These are phyloP conservation scores for Caenorhabditis sinica DNA, from an alignment of 2,888 invertebrate species.

Conservation along the genomic window DNA sequence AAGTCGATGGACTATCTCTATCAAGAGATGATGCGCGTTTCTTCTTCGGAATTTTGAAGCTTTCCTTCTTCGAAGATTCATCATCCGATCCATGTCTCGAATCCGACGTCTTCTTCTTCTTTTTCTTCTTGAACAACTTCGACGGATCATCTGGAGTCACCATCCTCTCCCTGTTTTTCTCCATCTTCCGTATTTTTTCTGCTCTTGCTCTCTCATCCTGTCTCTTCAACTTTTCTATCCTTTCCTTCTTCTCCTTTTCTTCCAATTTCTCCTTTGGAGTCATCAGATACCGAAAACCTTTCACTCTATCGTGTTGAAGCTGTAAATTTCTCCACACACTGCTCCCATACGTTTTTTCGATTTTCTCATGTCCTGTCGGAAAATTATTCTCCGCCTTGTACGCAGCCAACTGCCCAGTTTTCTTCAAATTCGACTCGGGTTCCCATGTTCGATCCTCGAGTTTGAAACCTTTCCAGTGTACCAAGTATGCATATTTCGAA, in stretches of 20 bases:
- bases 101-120: background rate
- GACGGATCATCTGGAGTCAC: background rate
- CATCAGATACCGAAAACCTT: constrained; percentile 4
- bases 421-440: constrained; percentile 42
- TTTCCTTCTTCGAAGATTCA: background rate
- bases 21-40: background rate
- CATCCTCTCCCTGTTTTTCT: constrained; percentile 2
- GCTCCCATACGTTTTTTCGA: constrained; percentile 5
- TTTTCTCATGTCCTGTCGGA: constrained; percentile 8
- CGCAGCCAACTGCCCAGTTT: background rate
- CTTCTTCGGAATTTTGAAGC: constrained; percentile 16
- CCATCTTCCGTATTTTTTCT: background rate
- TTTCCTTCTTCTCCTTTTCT: constrained; percentile 3
- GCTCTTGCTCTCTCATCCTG: background rate
- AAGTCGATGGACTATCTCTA: background rate
- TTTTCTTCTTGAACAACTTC: background rate
- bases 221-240: background rate
- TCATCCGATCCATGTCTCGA: background rate
- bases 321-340: background rate
- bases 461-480: constrained; percentile 48
- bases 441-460: constrained; percentile 59
- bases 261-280: constrained; percentile 12
- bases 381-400: constrained; percentile 36
- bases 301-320: background rate
- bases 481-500: constrained; percentile 52